Evolutionary conservation across 2,797 vertebrate species (phyloP), one percentile per base, ranked within the genome.

Genomic region (Hippoglossus hippoglossus): DNA sequence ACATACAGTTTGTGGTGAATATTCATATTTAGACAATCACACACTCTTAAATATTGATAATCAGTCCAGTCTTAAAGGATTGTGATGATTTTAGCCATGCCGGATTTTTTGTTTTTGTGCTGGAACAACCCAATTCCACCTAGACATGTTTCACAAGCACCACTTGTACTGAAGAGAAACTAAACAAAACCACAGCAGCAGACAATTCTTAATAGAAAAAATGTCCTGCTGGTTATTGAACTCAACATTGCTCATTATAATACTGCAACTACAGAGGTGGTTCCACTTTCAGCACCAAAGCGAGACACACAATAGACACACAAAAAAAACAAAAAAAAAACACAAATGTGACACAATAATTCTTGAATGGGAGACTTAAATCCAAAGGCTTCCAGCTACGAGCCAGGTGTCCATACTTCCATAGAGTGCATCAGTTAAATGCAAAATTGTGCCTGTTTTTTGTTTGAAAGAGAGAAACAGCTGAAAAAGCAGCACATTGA

Each of bases 191-290:
- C 22, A 53, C 3, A 65, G 54, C 0, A 6, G 19, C 64, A 79
- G 71, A 67, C 8, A 59, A 49, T 28, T 69, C 22, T 52, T 19
- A 47, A 34, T 55, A 21, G 26, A 64, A 7, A 77, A 53, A 76
- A 72, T 0, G 18, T 72, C 70, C 28, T 56, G 28, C 60, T 63
- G 56, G 39, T 67, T 50, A 39, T 26, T 55, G 15, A 65, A 46
- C 67, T 83, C 31, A 49, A 71, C 58, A 39, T 53, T 66, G 67
- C 71, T 73, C 47, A 68, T 76, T 60, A 53, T 80, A 87, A 89
- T 81, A 87, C 89, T 89, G 86, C 60, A 64, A 72, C 90, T 83
- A 89, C 63, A 77, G 57, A 75, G 51, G 76, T 10, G 85, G 84
- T 3, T 81, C 65, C 51, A 71, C 81, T 56, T 68, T 63, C 66